Base-by-base conservation (phyloP, 2,888 invertebrate genomes). In the Cerceris ruficornis region DNA sequence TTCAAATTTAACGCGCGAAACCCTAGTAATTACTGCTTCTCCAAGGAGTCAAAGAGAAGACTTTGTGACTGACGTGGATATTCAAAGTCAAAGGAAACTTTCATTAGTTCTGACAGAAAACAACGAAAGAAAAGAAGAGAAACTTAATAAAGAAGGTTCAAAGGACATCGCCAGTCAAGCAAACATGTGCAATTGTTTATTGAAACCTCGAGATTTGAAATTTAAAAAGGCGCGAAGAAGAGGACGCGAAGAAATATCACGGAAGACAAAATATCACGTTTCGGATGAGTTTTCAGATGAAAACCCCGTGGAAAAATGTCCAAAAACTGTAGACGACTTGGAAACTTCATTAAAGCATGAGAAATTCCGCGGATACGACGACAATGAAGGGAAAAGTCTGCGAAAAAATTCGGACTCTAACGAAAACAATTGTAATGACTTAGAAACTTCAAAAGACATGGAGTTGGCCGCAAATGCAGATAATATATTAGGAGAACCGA, bases 121-220 rank as follows among this genome's bases (percentile, higher is more conserved):
- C 1, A 0, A 15, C 8, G 11, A 9, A 13, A 0, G 17, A 9
- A 13, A 14, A n/a, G 2, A 11, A 9, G 0, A 58, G 13, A 46
- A 7, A 5, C 7, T 54, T 13, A 9, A 43, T 43, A 9, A 28
- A n/a, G 7, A 17, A 55, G 7, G 17, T 4, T 42, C 43, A 8
- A 68, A 57, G n/a, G 72, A 72, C 8, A 59, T 62, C 0, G 72
- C 72, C 6, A 54, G 28, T 58, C 69, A 77, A 39, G 52, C 52
- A 15, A 66, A 60, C 9, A 54, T 65, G 2, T 77, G 77, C 7
- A 41, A 77, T 11, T 66, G 77, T 39, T 28, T 64, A 0, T 0
- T 28, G 0, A 50, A 46, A 7, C 17, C 39, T 1, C 7, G 28
- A 9, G 46, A 9, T 1, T 2, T 14, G 2, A 42, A 13, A 9